Percentiles rank a stretch among this genome's conserved stretches.
Evolutionary conservation across 1,140 invertebrate species (phyloP).

Genomic region (Apis mellifera): Amel_HAv3.1 CM009938.2:1197001-1197500

Average conservation of each 20-base stretch:
- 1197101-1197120: constrained; percentile 88
- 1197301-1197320: constrained; percentile 81
- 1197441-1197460: neutral
- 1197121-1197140: constrained; percentile 84
- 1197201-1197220: constrained; percentile 81
- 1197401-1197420: neutral
- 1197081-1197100: constrained; percentile 73
- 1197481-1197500: constrained; percentile 83
- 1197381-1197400: neutral
- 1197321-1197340: constrained; percentile 80
- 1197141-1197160: constrained; percentile 72
- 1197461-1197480: constrained; percentile 72
- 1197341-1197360: constrained; percentile 74
- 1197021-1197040: no score
- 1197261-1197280: constrained; percentile 79
- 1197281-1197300: constrained; percentile 82
- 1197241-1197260: constrained; percentile 79
- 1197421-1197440: neutral
- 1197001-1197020: no score
- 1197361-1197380: constrained; percentile 62
- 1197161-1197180: constrained; percentile 83
- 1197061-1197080: neutral
- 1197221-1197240: constrained; percentile 84
- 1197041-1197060: no score
- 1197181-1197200: constrained; percentile 81